Conservation (phyloP, 2,113 vertebrate genomes). For the Pelusios castaneus region DNA sequence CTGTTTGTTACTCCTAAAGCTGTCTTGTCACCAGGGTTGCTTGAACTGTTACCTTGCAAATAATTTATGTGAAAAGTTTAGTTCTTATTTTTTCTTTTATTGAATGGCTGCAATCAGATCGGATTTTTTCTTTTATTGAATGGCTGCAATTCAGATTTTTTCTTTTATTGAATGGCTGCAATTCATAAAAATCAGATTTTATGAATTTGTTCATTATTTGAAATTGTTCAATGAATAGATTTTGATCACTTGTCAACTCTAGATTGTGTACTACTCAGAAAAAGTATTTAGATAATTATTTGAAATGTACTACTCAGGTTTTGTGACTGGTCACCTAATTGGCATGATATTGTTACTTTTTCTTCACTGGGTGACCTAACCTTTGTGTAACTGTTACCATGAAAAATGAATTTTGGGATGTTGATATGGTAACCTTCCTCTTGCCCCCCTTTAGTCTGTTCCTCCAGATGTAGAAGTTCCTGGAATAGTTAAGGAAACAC, state of each 20-base stretch:
- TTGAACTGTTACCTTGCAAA: constrained; percentile 1
- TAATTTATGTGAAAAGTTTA: background rate
- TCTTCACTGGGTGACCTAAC: background rate
- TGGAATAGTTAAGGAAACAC: too few relatives aligned
- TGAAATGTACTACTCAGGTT: constrained; percentile 2
- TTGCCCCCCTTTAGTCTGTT: too few relatives aligned
- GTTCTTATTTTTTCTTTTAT: background rate
- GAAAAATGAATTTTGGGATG: too few relatives aligned
- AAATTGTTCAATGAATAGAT: constrained; percentile 30
- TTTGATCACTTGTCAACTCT: constrained; percentile 17
- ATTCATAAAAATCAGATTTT: constrained; percentile 18
- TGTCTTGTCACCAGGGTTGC: background rate
- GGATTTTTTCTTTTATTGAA: constrained; percentile 9
- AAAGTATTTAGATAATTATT: constrained; percentile 38
- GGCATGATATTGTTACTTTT: background rate
- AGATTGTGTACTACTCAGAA: constrained; percentile 35
- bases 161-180: constrained; percentile 15
- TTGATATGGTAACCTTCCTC: too few relatives aligned
- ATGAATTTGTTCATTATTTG: constrained; percentile 17
- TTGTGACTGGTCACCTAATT: background rate
- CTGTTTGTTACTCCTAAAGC: background rate
- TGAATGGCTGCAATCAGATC: constrained; percentile 32
- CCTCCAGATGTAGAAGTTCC: too few relatives aligned
- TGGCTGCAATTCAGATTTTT: constrained; percentile 27
- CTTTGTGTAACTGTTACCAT: background rate